These are phyloP conservation scores for Petrocephalus sullivani DNA, from an alignment of 2,797 vertebrate species.

Conservation along the genomic window DNA sequence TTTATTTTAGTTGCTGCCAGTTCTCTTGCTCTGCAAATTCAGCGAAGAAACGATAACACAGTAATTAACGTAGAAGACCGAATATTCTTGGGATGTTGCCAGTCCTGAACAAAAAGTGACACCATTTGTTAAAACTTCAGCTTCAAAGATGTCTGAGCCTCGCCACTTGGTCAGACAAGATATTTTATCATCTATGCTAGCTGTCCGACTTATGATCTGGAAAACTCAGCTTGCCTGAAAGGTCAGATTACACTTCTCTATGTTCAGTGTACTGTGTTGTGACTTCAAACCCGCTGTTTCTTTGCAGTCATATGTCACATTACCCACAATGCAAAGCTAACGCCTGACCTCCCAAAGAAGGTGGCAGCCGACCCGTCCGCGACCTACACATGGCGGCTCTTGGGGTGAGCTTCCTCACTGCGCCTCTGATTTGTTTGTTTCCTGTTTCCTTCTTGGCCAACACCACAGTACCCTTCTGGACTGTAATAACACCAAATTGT, in stretches of 20 bases:
- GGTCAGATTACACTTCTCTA: not conserved
- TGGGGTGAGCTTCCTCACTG: constrained; percentile 53
- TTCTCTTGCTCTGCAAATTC: not conserved
- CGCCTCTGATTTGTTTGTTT: not conserved
- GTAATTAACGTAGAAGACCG: not conserved
- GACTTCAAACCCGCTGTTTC: not conserved
- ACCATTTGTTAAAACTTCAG: not conserved
- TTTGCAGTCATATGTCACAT: not conserved
- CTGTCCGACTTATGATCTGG: not conserved
- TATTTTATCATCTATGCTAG: not conserved
- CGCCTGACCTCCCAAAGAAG: constrained; percentile 26
- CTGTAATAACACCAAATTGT: not conserved
- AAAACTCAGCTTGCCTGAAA: not conserved
- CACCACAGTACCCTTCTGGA: not conserved
- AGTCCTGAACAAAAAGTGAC: not conserved
- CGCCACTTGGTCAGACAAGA: not conserved
- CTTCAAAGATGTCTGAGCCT: not conserved
- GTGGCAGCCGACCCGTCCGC: constrained; percentile 58
- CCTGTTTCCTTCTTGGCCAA: not conserved
- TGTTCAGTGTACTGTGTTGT: not conserved
- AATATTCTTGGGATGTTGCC: not conserved
- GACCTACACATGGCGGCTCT: constrained; percentile 70
- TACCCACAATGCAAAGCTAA: not conserved
- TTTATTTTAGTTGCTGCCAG: not conserved
- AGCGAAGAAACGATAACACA: not conserved